Conservation (phyloP, 1,140 invertebrate genomes). For the Ips nitidus region DNA sequence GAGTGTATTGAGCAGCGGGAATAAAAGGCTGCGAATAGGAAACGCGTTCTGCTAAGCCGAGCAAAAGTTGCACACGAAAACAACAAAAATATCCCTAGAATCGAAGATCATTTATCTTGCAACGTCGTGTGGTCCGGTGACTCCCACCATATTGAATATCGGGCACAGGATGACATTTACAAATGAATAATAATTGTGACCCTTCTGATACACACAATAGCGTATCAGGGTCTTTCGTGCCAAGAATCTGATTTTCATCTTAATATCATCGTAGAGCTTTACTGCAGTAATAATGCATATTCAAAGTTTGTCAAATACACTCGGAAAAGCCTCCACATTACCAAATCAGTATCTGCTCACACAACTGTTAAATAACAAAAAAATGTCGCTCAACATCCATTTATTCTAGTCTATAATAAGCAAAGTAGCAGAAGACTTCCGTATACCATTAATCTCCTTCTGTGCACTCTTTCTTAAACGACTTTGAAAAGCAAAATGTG, state of each 20-base stretch:
- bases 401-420: too few relatives aligned
- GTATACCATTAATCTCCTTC: too few relatives aligned
- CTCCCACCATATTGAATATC: conserved; percentile 51
- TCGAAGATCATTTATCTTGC: conserved; percentile 49
- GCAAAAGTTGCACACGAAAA: conserved; percentile 32
- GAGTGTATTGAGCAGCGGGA: neutral
- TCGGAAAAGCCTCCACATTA: too few relatives aligned
- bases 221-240: conserved; percentile 26
- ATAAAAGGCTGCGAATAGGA: conserved; percentile 35
- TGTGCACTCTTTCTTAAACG: too few relatives aligned
- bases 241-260: conserved; percentile 18
- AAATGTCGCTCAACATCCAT: too few relatives aligned
- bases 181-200: conserved; percentile 51
- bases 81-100: conserved; percentile 48
- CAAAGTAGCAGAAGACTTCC: too few relatives aligned
- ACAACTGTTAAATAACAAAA: too few relatives aligned
- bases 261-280: neutral
- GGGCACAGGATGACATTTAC: conserved; percentile 49
- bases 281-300: too few relatives aligned
- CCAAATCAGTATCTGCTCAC: too few relatives aligned
- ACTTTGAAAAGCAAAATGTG: too few relatives aligned
- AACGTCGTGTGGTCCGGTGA: conserved; percentile 47
- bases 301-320: too few relatives aligned
- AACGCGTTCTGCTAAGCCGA: conserved; percentile 36
- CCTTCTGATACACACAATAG: conserved; percentile 48